A percentile compares a stretch with the other conserved stretches of the same genome.
Conservation (phyloP, 2,113 vertebrate species). For the Laticauda laticaudata region DNA sequence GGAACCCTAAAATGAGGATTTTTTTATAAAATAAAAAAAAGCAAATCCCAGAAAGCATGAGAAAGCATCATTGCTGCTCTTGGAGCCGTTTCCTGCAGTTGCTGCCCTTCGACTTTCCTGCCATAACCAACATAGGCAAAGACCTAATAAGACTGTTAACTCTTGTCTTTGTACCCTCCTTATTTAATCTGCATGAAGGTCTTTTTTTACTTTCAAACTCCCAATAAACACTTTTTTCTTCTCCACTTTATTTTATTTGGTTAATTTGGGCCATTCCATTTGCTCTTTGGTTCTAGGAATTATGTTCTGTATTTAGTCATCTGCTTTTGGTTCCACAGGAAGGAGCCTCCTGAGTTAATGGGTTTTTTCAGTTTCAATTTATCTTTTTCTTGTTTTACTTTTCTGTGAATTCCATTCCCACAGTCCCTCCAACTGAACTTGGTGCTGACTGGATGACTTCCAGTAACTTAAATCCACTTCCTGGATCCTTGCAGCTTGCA, state of each 20-base stretch:
- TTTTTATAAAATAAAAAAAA: constrained; percentile 21
- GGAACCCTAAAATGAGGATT: constrained; percentile 14
- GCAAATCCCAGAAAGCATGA: constrained; percentile 15
- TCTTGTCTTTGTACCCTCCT: constrained; percentile 35
- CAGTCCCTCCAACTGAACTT: constrained; percentile 56
- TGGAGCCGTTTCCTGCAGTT: not conserved
- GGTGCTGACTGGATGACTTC: constrained; percentile 67
- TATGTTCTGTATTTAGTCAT: constrained; percentile 11
- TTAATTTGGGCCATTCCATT: constrained; percentile 55
- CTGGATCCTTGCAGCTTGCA: constrained; percentile 23
- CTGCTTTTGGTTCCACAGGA: constrained; percentile 15
- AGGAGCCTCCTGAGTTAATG: constrained; percentile 1
- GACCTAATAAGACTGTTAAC: not conserved
- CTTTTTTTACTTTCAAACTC: constrained; percentile 28
- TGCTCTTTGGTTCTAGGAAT: constrained; percentile 47
- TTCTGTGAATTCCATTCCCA: constrained; percentile 43
- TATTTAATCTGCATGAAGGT: constrained; percentile 41
- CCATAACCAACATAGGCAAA: constrained; percentile 11
- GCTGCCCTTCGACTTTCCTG: not conserved
- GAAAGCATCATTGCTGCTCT: not conserved
- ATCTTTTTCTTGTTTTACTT: constrained; percentile 15
- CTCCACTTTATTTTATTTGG: constrained; percentile 34
- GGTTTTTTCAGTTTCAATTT: constrained; percentile 11
- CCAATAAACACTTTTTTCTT: constrained; percentile 62
- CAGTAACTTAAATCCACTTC: constrained; percentile 50